phyloP scores from a whole-genome alignment of 2,888 invertebrate genomes.

The Cyrtodaria siliqua region DNA sequence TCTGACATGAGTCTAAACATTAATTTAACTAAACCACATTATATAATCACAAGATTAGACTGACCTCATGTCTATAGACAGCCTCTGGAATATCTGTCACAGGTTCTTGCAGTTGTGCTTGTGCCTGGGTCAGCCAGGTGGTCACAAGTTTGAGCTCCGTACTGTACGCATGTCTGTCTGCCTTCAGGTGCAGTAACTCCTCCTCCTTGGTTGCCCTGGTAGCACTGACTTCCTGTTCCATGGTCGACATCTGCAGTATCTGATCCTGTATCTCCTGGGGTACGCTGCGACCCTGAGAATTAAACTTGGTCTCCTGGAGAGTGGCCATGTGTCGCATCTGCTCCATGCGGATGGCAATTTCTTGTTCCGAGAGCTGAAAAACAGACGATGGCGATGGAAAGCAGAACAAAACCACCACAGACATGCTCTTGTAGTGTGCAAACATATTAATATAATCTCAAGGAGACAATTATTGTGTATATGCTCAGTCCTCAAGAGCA shows the following conservation, averaged over 20 bases:
- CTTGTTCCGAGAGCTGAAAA: constrained; percentile 75
- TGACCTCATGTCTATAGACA: constrained; percentile 77
- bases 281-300: constrained; percentile 66
- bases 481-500: too few relatives aligned
- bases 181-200: constrained; percentile 74
- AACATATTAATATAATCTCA: too few relatives aligned
- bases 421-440: too few relatives aligned
- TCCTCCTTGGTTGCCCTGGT: constrained; percentile 74
- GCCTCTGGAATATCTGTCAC: constrained; percentile 73
- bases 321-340: constrained; percentile 72
- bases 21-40: too few relatives aligned
- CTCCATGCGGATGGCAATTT: constrained; percentile 74
- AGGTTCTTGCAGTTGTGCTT: constrained; percentile 71
- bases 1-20: too few relatives aligned
- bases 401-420: too few relatives aligned
- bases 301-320: constrained; percentile 75
- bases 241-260: constrained; percentile 64
- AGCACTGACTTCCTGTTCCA: constrained; percentile 67
- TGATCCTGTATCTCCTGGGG: constrained; percentile 73
- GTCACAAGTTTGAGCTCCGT: constrained; percentile 65
- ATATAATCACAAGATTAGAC: too few relatives aligned
- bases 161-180: constrained; percentile 71
- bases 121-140: constrained; percentile 75
- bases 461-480: too few relatives aligned
- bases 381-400: too few relatives aligned